phyloP scores from a whole-genome alignment of 2,888 invertebrate species.

The Brachylomia viminalis region DNA sequence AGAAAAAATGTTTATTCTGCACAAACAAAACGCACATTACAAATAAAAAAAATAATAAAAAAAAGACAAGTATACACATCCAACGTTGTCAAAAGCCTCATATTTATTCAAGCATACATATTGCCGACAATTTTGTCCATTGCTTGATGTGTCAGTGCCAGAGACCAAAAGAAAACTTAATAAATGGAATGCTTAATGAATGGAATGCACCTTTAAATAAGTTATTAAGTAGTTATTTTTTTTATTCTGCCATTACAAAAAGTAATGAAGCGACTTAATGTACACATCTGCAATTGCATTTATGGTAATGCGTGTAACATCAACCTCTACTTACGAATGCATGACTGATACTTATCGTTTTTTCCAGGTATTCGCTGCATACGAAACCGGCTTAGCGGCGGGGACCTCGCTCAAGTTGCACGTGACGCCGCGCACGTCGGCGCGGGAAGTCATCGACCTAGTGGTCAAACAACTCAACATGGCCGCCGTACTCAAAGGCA shows the following conservation, averaged over 20 bases:
- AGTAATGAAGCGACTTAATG: background rate
- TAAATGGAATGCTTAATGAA: background rate
- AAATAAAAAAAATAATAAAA: no score
- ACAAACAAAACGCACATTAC: no score
- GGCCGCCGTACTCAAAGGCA: slow-evolving; percentile 96
- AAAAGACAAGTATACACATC: no score
- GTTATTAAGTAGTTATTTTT: slow-evolving; percentile 7
- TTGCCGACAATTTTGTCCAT: no score
- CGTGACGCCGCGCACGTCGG: slow-evolving; percentile 97
- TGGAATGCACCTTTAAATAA: slow-evolving; percentile 3
- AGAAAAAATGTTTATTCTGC: no score
- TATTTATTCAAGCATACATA: no score
- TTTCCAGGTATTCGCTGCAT: slow-evolving; percentile 97
- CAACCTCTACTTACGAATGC: slow-evolving; percentile 22
- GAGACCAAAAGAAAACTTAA: no score
- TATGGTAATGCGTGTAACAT: slow-evolving; percentile 22
- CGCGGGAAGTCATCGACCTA: slow-evolving; percentile 98
- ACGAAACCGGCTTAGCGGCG: slow-evolving; percentile 97
- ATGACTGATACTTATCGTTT: slow-evolving; percentile 35
- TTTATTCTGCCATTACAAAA: background rate
- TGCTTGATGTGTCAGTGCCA: no score
- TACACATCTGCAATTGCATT: slow-evolving; percentile 9
- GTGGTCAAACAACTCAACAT: slow-evolving; percentile 99
- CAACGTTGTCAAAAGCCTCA: no score
- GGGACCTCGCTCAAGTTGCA: slow-evolving; percentile 98